phyloP scores from a whole-genome alignment of 2,797 vertebrate species.

The Prunella strophiata region DNA sequence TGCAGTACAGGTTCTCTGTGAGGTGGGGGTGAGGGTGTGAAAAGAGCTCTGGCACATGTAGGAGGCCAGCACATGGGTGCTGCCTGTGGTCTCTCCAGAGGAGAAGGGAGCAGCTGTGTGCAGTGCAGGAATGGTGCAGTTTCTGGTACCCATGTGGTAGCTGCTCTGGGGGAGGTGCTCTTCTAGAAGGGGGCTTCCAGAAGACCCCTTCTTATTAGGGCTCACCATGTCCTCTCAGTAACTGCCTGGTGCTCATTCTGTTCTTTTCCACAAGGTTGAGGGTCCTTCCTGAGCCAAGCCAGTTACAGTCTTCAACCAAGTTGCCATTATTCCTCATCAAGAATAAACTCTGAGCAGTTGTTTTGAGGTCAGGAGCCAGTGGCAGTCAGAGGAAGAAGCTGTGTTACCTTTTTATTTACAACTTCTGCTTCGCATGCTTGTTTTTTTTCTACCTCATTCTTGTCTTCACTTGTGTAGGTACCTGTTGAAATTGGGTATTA shows the following conservation, averaged over 20 bases:
- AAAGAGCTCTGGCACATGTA: not conserved
- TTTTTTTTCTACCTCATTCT: not conserved
- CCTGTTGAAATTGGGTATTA: not conserved
- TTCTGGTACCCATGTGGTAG: not conserved
- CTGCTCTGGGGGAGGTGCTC: not conserved
- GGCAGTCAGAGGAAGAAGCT: not conserved
- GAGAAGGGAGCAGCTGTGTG: not conserved
- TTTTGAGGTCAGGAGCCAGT: not conserved
- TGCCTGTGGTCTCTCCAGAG: not conserved
- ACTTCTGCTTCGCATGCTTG: not conserved
- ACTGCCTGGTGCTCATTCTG: accelerated
- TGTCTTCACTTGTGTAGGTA: not conserved
- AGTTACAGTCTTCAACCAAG: not conserved
- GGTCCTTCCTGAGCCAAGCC: not conserved
- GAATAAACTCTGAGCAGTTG: not conserved
- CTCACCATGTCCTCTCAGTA: not conserved
- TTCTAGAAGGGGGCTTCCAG: not conserved
- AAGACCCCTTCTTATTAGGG: not conserved
- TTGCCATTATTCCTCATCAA: accelerated
- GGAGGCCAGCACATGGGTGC: not conserved
- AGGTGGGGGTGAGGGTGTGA: not conserved
- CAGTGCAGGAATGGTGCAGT: accelerated
- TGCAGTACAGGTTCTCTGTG: accelerated
- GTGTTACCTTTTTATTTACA: not conserved
- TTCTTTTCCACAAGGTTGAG: not conserved